Evolutionary conservation across 2,113 vertebrate species (phyloP).

Genomic region (Oreocharis arfaki): DNA sequence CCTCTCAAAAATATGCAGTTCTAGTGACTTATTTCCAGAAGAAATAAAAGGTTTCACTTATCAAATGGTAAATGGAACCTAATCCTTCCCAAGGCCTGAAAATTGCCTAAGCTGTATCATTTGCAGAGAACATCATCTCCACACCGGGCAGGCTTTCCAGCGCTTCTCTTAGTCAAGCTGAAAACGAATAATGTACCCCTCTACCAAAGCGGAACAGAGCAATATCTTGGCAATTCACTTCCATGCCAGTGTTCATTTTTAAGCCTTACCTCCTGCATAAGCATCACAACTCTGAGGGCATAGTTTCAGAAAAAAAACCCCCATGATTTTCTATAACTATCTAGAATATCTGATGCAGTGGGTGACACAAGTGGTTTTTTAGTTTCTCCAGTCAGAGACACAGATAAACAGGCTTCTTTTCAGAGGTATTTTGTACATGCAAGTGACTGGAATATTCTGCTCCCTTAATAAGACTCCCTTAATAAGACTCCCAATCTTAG

Average conservation of each 20-base stretch:
- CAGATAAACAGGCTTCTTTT: neutral
- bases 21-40: neutral
- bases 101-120: neutral
- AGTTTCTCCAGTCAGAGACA: neutral
- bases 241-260: neutral
- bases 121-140: neutral
- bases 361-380: neutral
- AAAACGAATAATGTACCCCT: neutral
- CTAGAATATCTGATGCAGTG: neutral
- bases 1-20: neutral
- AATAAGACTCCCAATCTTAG: neutral
- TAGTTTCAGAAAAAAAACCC: neutral
- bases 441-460: neutral
- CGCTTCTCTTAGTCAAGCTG: neutral
- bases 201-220: neutral
- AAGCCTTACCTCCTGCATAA: neutral
- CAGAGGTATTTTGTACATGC: accelerated
- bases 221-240: neutral
- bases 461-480: no score
- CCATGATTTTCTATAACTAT: neutral
- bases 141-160: neutral
- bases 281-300: neutral
- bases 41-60: neutral
- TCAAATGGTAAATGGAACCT: neutral
- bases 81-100: neutral